Evolutionary conservation across 30 jellyfish, hydroid and myxozoan genomes (phyloP), one percentile per base, ranked within the genome.

Genomic region (Phacellophora camtschatica): DNA sequence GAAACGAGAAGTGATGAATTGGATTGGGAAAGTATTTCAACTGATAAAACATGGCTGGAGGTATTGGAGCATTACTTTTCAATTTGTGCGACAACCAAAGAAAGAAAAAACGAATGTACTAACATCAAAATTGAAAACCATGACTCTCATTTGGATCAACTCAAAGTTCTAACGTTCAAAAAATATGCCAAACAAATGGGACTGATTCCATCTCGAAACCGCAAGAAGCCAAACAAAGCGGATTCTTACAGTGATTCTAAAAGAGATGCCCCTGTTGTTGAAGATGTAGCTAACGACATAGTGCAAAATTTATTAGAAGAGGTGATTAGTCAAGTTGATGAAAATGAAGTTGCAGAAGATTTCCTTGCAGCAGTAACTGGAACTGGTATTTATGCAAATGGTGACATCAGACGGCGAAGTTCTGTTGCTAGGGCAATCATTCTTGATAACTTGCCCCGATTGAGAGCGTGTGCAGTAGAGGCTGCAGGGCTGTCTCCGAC

Each of bases 41-140:
- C 92, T 11, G 95, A 92, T 50, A 92, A 80, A 81, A 83, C 91
- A 18, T 92, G 98, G 98, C 73, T 85, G 43, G 85, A 63, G 59
- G 95, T 85, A 10, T 36, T 92, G 27, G 96, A 92, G 46, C 86
- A 92, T 79, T 92, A 84, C 45, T 92, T 74, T 46, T 92, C 98
- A 10, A 69, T 81, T n/a, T 92, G 95, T 51, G 77, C 96, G 7
- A 92, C 98, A n/a, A 77, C 82, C 2, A 77, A 56, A n/a, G 74
- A 80, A 8, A 42, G 95, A 31, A 58, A 48, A 53, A 61, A 77
- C 1, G 77, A 82, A 70, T 82, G 96, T 66, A 59, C 83, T 24
- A 76, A 82, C 6, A 15, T 82, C 12, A 90, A 83, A 55, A 39
- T 83, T 20, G 93, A 74, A 24, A 72, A 54, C 34, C 45, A 73